phyloP scores from a whole-genome alignment of 2,888 invertebrate species.

The Carabus problematicus region DNA sequence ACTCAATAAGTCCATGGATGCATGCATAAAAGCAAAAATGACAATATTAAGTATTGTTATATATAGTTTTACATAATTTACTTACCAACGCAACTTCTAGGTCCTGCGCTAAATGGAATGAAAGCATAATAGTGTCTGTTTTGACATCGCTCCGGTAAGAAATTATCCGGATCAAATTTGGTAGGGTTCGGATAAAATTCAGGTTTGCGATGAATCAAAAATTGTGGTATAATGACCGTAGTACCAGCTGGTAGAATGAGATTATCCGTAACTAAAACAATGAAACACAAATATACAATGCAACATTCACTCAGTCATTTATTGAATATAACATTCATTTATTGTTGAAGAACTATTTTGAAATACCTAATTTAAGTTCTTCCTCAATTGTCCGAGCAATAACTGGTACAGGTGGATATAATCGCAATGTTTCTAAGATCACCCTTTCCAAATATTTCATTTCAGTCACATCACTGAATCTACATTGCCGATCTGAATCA shows the following conservation, averaged over 20 bases:
- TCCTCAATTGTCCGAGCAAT: constrained; percentile 77
- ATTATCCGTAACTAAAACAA: constrained; percentile 63
- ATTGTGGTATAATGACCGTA: constrained; percentile 72
- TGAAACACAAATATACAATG: too few species aligned
- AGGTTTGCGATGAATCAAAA: constrained; percentile 71
- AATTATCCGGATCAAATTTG: constrained; percentile 80
- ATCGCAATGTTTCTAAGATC: constrained; percentile 78
- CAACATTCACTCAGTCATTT: too few species aligned
- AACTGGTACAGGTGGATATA: constrained; percentile 82
- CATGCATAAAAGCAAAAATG: neutral
- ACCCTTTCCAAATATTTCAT: constrained; percentile 87
- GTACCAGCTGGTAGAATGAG: constrained; percentile 74
- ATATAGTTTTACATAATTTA: constrained; percentile 29
- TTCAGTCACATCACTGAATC: constrained; percentile 82
- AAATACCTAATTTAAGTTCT: constrained; percentile 66
- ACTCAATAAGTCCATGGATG: neutral
- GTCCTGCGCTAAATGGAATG: constrained; percentile 82
- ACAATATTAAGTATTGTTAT: too few species aligned
- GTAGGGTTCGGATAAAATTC: constrained; percentile 74
- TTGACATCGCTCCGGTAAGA: constrained; percentile 76
- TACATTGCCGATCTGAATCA: constrained; percentile 76
- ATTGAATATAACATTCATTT: too few species aligned
- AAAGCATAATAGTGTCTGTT: constrained; percentile 81
- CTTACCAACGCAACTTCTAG: constrained; percentile 79
- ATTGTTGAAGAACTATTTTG: constrained; percentile 48